These are phyloP conservation scores for Enteromius fasciolatus DNA, from an alignment of 2,797 vertebrate species.

Conservation along the genomic window DNA sequence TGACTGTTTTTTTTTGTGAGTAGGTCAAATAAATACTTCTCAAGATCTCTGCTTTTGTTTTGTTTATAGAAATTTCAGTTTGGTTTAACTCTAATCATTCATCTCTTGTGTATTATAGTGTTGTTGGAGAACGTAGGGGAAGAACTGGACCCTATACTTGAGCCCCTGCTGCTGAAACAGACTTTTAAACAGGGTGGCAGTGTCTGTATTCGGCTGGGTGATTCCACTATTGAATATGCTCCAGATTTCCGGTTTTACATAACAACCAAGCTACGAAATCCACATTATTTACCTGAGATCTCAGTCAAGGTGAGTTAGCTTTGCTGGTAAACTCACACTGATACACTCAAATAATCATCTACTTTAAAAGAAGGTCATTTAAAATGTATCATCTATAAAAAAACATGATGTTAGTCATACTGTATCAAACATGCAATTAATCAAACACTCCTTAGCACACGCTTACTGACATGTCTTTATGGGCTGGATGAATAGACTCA, in stretches of 20 bases:
- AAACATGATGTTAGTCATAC: background rate
- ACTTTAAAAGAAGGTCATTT: background rate
- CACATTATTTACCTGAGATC: conserved; percentile 87
- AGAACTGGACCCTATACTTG: conserved; percentile 88
- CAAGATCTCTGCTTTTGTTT: background rate
- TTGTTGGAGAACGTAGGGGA: conserved; percentile 88
- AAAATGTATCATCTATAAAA: background rate
- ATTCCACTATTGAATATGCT: conserved; percentile 84
- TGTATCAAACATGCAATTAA: background rate
- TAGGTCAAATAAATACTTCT: background rate
- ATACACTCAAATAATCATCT: conserved; percentile 18
- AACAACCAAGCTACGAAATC: conserved; percentile 90
- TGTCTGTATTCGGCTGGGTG: conserved; percentile 86
- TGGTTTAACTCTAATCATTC: conserved; percentile 1
- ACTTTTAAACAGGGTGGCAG: conserved; percentile 88
- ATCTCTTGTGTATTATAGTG: conserved; percentile 70
- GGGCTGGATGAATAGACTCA: conserved; percentile 6
- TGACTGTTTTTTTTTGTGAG: conserved; percentile 3
- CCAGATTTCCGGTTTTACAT: conserved; percentile 90
- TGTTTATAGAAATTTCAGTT: conserved; percentile 7
- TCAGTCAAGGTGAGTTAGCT: conserved; percentile 82
- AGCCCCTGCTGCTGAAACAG: conserved; percentile 88
- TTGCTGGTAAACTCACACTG: background rate
- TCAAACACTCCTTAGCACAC: background rate
- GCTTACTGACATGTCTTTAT: background rate